phyloP scores from a whole-genome alignment of 2,797 vertebrate species.

The Xenentodon cancila region DNA sequence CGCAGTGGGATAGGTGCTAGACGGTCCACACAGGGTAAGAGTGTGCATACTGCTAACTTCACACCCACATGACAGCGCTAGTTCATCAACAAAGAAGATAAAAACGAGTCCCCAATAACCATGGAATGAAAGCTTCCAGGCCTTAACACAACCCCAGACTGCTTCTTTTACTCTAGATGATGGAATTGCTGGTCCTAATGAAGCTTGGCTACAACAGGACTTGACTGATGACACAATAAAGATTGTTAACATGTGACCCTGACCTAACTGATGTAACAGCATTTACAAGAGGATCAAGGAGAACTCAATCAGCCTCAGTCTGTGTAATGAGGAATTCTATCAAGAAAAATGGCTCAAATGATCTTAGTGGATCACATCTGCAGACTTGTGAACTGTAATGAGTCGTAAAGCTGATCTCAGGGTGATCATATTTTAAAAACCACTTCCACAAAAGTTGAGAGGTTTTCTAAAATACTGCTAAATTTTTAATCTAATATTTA shows the following conservation, averaged over 20 bases:
- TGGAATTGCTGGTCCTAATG: slow-evolving; percentile 10
- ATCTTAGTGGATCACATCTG: too few species aligned
- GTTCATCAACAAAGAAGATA: slow-evolving; percentile 18
- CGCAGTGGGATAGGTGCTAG: too few species aligned
- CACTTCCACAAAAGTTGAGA: too few species aligned
- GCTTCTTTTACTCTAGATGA: neutral
- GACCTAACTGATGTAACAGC: neutral
- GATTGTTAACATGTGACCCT: neutral
- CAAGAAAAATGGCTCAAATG: neutral
- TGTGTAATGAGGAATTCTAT: neutral
- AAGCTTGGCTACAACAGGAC: neutral
- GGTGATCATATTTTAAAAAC: too few species aligned
- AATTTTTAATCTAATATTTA: too few species aligned
- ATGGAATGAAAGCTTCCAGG: neutral
- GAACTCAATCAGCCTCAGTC: neutral
- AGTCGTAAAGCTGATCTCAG: neutral
- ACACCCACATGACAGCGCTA: too few species aligned
- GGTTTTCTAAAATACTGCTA: too few species aligned
- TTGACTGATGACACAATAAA: neutral
- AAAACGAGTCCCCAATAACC: neutral
- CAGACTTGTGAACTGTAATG: neutral
- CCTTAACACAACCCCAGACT: neutral
- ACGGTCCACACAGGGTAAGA: too few species aligned
- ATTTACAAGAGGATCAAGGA: neutral
- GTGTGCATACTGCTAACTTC: too few species aligned